Evolutionary conservation across 1,140 invertebrate genomes (phyloP).

Genomic region (Caenorhabditis briggsae): DNA sequence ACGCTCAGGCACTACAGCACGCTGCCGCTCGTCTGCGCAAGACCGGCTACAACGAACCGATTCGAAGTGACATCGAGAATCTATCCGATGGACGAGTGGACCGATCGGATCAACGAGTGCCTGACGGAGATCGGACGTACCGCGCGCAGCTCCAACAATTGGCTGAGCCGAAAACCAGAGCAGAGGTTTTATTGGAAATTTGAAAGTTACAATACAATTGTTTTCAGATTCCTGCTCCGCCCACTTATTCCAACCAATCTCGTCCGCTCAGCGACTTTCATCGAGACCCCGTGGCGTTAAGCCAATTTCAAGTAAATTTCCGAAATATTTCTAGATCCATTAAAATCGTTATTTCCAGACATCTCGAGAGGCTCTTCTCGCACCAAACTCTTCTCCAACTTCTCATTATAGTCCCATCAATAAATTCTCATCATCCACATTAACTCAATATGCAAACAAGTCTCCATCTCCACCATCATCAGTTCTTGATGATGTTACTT

Average conservation of each 20-base stretch:
- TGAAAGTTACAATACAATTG: not conserved
- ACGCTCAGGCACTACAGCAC: conserved; percentile 70
- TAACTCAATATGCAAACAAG: conserved; percentile 45
- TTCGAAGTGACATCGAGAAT: conserved; percentile 69
- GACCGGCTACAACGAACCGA: conserved; percentile 68
- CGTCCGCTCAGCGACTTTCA: conserved; percentile 65
- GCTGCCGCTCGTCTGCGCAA: conserved; percentile 69
- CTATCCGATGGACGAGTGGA: conserved; percentile 69
- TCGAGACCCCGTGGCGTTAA: conserved; percentile 65
- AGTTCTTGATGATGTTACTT: conserved; percentile 8
- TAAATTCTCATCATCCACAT: conserved; percentile 42
- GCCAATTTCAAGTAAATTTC: conserved; percentile 39
- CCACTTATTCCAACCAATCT: conserved; percentile 64
- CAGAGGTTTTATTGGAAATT: conserved; percentile 46
- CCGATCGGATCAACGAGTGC: conserved; percentile 67
- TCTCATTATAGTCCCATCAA: conserved; percentile 37
- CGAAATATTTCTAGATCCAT: not conserved
- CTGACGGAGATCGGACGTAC: conserved; percentile 69
- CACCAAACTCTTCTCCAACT: conserved; percentile 7
- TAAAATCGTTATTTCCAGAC: not conserved
- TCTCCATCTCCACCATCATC: conserved; percentile 37
- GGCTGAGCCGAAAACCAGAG: conserved; percentile 64
- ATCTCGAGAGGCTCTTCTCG: conserved; percentile 35
- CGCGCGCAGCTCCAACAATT: conserved; percentile 65
- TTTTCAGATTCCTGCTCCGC: conserved; percentile 66